Percentiles rank a stretch among this genome's conserved stretches.
Conservation (phyloP, 2,797 vertebrate species). For the Hemitrygon akajei region DNA sequence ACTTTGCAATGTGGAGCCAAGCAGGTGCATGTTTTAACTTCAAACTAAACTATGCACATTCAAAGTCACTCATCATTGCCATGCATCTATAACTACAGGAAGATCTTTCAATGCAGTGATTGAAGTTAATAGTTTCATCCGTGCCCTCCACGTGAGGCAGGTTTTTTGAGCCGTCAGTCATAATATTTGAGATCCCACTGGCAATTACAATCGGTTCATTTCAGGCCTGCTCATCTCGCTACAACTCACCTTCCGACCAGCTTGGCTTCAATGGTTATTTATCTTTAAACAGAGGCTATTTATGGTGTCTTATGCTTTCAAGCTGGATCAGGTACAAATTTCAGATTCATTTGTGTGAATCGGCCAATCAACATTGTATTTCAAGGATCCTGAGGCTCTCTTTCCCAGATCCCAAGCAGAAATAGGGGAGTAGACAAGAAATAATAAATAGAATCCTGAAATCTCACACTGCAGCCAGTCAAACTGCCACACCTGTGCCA, state of each 20-base stretch:
- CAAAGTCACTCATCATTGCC: not conserved
- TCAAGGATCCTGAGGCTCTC: not conserved
- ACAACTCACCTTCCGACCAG: not conserved
- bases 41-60: not conserved
- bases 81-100: not conserved
- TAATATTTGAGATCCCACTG: not conserved
- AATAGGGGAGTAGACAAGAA: not conserved
- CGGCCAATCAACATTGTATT: not conserved
- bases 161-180: not conserved
- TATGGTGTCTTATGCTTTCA: not conserved
- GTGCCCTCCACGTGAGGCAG: not conserved
- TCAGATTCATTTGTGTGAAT: not conserved
- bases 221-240: not conserved
- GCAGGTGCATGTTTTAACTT: too few relatives aligned
- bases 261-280: not conserved
- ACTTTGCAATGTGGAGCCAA: not conserved
- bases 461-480: not conserved
- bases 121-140: not conserved
- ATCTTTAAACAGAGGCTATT: not conserved
- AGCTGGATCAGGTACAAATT: not conserved
- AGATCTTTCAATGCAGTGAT: not conserved
- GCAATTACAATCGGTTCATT: not conserved
- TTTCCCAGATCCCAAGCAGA: too few relatives aligned
- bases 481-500: not conserved
- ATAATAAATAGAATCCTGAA: not conserved